phyloP scores from a whole-genome alignment of 2,113 vertebrate genomes.

The Bubo blakistoni region DNA sequence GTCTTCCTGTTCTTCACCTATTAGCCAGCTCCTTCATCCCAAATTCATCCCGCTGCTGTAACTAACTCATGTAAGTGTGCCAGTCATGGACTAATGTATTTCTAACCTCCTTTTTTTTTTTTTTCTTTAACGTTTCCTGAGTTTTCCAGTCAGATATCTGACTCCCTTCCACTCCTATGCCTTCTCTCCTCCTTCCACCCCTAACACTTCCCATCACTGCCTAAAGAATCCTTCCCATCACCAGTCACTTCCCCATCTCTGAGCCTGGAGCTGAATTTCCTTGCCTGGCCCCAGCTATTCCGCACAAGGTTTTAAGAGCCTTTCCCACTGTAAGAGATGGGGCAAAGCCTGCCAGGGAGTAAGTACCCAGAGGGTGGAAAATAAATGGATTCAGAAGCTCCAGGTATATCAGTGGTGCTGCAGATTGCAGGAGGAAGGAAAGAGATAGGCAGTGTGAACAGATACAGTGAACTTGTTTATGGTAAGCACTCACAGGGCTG shows the following conservation, averaged over 20 bases:
- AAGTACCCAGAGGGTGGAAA: not conserved
- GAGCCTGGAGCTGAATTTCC: not conserved
- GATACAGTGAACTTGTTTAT: not conserved
- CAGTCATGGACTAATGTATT: conserved; percentile 2
- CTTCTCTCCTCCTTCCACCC: not conserved
- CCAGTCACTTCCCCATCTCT: not conserved
- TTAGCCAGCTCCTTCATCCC: not conserved
- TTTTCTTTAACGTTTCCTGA: conserved; percentile 35
- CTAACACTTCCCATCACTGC: not conserved
- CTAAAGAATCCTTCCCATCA: not conserved
- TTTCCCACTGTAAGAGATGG: not conserved
- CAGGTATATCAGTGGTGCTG: conserved; percentile 1
- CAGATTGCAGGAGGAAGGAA: conserved; percentile 1
- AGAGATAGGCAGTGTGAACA: not conserved
- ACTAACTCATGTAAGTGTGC: not conserved
- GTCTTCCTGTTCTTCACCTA: not conserved
- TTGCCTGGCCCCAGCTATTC: not conserved
- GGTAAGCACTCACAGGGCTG: not conserved
- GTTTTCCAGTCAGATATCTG: not conserved
- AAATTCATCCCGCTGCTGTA: conserved; percentile 47
- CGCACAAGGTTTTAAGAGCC: not conserved
- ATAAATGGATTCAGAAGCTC: not conserved
- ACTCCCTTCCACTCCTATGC: not conserved
- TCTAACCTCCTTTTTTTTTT: not conserved
- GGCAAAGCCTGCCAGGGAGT: not conserved